These are phyloP conservation scores for Alligator mississippiensis DNA, from an alignment of 2,113 vertebrate species.

Conservation along the genomic window DNA sequence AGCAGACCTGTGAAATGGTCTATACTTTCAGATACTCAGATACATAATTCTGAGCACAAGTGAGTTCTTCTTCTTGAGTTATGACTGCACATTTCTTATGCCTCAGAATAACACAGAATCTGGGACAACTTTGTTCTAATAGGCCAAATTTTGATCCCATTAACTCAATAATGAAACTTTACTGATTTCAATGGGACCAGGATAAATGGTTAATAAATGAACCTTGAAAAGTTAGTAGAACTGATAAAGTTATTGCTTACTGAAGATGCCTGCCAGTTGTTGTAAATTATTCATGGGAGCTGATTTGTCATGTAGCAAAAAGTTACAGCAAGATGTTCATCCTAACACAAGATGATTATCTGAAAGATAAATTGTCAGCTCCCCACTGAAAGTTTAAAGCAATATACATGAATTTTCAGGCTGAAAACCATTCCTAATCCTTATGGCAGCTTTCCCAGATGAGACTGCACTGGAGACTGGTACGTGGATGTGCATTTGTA, in stretches of 20 bases:
- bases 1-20: too few relatives aligned
- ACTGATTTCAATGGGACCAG: background rate
- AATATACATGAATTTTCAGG: slow-evolving; percentile 53
- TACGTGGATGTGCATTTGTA: slow-evolving; percentile 56
- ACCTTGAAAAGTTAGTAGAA: slow-evolving; percentile 46
- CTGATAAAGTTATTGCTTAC: slow-evolving; percentile 31
- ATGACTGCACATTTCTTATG: background rate
- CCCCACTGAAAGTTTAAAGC: slow-evolving; percentile 59
- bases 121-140: background rate
- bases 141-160: background rate
- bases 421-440: slow-evolving; percentile 62
- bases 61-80: background rate
- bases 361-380: slow-evolving; percentile 62
- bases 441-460: slow-evolving; percentile 58
- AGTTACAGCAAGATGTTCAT: slow-evolving; percentile 61
- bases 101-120: background rate
- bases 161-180: slow-evolving; percentile 27
- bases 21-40: too few relatives aligned
- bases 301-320: slow-evolving; percentile 58
- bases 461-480: slow-evolving; percentile 13
- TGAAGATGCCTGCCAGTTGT: slow-evolving; percentile 14
- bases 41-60: too few relatives aligned
- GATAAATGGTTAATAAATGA: slow-evolving; percentile 19
- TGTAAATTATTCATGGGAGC: slow-evolving; percentile 60
- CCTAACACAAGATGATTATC: slow-evolving; percentile 60